phyloP scores from a whole-genome alignment of 2,888 invertebrate species.

The Noctua janthina region DNA sequence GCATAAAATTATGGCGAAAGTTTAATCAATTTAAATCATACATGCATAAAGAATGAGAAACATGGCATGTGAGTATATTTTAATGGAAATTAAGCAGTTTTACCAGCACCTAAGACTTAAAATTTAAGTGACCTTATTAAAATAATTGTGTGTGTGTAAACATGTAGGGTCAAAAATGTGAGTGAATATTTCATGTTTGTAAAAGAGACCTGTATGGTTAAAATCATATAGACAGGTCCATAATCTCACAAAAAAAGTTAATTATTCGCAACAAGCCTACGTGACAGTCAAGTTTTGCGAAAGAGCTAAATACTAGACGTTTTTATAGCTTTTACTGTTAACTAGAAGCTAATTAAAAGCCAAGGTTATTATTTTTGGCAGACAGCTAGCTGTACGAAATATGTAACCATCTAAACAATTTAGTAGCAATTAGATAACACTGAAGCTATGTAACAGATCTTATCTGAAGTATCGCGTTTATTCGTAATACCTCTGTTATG shows the following conservation, averaged over 20 bases:
- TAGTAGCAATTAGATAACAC: slow-evolving; percentile 62
- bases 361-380: slow-evolving; percentile 70
- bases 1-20: slow-evolving; percentile 20
- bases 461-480: slow-evolving; percentile 53
- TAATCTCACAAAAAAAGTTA: not conserved
- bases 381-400: slow-evolving; percentile 48
- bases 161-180: slow-evolving; percentile 3
- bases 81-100: slow-evolving; percentile 36
- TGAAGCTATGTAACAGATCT: slow-evolving; percentile 47
- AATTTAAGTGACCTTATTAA: slow-evolving; percentile 22
- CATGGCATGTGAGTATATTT: slow-evolving; percentile 4
- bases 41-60: slow-evolving; percentile 15
- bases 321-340: slow-evolving; percentile 60
- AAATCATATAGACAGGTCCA: not conserved
- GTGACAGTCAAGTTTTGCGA: slow-evolving; percentile 12
- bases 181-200: slow-evolving; percentile 14
- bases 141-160: slow-evolving; percentile 40
- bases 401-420: slow-evolving; percentile 48
- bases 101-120: slow-evolving; percentile 15
- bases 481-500: slow-evolving; percentile 50
- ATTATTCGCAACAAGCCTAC: slow-evolving; percentile 4
- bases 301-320: slow-evolving; percentile 44
- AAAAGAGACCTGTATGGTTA: not conserved
- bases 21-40: slow-evolving; percentile 25
- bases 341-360: slow-evolving; percentile 66